Evolutionary conservation across 2,113 vertebrate genomes (phyloP), one percentile per base, ranked within the genome.

Genomic region (Zosterops pallidus): DNA sequence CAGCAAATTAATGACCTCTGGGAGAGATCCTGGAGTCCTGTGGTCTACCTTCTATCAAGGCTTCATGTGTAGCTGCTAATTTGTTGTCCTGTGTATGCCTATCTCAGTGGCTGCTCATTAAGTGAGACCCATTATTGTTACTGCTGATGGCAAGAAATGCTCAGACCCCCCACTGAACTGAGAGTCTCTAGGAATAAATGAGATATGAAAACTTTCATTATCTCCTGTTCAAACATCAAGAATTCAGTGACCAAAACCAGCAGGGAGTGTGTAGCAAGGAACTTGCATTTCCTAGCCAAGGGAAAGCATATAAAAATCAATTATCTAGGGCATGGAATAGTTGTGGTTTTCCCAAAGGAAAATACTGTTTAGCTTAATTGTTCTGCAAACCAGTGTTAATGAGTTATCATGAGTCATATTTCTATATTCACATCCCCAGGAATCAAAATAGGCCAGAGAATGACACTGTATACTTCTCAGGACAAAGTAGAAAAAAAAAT

Each of bases 351-450:
- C 79, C 67, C 90, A 74, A 70, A 90, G 35, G 90, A 96, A 95
- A 88, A 74, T 37, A 64, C 31, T 80, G 35, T 72, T 80, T 77
- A 77, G 29, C 80, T 90, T 83, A 90, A 70, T 91, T 0, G 0
- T 92, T 94, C 56, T 86, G 47, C 79, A 89, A 63, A 63, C 86
- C 83, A 39, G 42, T 88, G 78, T 87, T 91, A 88, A 91, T 86
- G 78, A 90, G 63, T 72, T 90, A 35, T 26, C 47, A 35, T 79
- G 70, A 12, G 3, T 92, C 47, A 63, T 55, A 50, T 82, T 90
- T 93, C 59, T 85, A 46, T 85, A 46, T 47, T 91, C 35, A 31
- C 39, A 47, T 63, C 26, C 52, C 4, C 24, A 46, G 64, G 44
- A 86, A 89, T n/a, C 55, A 47, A 93, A 94, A 69, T 20, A 88